A percentile compares a stretch with the other conserved stretches of the same genome.
Evolutionary conservation across 64 coral and sea anemone species (phyloP).

Genomic region (Pocillopora damicornis): DNA sequence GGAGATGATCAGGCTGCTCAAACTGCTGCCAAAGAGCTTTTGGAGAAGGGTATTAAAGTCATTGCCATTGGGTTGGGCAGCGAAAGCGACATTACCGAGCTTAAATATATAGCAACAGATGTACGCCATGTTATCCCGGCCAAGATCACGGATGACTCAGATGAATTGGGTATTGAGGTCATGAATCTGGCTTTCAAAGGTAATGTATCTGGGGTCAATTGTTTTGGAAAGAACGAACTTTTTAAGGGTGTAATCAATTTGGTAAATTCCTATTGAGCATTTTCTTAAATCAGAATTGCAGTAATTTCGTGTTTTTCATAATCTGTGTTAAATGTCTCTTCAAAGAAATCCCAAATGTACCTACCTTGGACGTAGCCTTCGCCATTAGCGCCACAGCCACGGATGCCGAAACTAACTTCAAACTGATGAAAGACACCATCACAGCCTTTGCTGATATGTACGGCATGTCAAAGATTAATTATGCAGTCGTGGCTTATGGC

Average conservation of each 20-base stretch:
- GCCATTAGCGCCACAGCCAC: conserved; percentile 35
- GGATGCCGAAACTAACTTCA: conserved; percentile 14
- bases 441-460: conserved; percentile 44
- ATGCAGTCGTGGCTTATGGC: conserved; percentile 44
- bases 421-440: conserved; percentile 58
- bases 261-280: background rate
- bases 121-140: conserved; percentile 25
- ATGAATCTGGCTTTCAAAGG: conserved; percentile 50
- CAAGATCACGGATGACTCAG: conserved; percentile 49
- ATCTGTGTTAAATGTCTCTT: background rate
- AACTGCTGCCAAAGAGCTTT: conserved; percentile 37
- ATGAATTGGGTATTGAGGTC: conserved; percentile 31
- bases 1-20: conserved; percentile 20
- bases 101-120: conserved; percentile 52
- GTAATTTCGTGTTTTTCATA: background rate
- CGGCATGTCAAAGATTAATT: conserved; percentile 42
- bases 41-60: conserved; percentile 47
- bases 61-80: conserved; percentile 67
- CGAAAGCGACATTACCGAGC: conserved; percentile 39
- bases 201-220: background rate
- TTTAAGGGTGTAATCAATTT: too few relatives aligned
- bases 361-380: conserved; percentile 42
- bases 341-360: conserved; percentile 37
- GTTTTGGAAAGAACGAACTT: background rate
- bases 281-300: background rate